Conservation (phyloP, 2,113 vertebrate genomes). For the Accipiter cooperii region DNA sequence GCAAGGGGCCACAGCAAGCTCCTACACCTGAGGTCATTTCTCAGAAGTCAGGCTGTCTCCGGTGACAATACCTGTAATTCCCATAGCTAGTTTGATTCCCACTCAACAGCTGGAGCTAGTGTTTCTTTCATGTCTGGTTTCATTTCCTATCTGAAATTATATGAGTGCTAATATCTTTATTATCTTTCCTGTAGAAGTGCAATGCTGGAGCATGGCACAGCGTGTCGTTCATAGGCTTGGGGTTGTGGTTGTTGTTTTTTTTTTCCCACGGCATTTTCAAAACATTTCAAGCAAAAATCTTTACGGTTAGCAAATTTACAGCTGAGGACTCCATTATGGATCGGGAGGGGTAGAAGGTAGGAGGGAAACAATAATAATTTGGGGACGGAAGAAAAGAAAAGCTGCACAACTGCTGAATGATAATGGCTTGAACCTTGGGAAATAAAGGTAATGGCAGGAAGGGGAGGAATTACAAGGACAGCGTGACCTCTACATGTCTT, state of each 20-base stretch:
- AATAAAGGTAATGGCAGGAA: slow-evolving; percentile 39
- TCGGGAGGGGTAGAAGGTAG: background rate
- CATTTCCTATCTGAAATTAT: slow-evolving; percentile 57
- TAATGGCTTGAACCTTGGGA: slow-evolving; percentile 2
- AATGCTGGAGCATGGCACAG: background rate
- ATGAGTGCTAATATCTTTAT: slow-evolving; percentile 60
- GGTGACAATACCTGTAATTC: slow-evolving; percentile 55
- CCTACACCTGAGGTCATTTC: slow-evolving; percentile 60
- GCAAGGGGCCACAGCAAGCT: slow-evolving; percentile 46
- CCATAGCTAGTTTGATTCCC: slow-evolving; percentile 54
- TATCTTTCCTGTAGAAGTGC: slow-evolving; percentile 25
- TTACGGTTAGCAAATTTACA: slow-evolving; percentile 61
- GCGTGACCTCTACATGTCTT: background rate
- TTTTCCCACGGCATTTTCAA: background rate
- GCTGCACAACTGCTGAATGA: slow-evolving; percentile 28
- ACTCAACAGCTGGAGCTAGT: slow-evolving; percentile 35
- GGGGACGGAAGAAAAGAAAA: background rate
- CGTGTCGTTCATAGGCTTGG: background rate
- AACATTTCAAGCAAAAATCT: slow-evolving; percentile 52
- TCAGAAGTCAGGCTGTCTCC: slow-evolving; percentile 36
- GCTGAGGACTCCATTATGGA: slow-evolving; percentile 31
- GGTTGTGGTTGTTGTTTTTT: too few species aligned
- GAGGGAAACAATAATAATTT: slow-evolving; percentile 29
- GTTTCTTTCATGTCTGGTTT: slow-evolving; percentile 21
- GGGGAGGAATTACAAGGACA: slow-evolving; percentile 23